phyloP scores from a whole-genome alignment of 2,888 invertebrate genomes.

The Microdon myrmicae region DNA sequence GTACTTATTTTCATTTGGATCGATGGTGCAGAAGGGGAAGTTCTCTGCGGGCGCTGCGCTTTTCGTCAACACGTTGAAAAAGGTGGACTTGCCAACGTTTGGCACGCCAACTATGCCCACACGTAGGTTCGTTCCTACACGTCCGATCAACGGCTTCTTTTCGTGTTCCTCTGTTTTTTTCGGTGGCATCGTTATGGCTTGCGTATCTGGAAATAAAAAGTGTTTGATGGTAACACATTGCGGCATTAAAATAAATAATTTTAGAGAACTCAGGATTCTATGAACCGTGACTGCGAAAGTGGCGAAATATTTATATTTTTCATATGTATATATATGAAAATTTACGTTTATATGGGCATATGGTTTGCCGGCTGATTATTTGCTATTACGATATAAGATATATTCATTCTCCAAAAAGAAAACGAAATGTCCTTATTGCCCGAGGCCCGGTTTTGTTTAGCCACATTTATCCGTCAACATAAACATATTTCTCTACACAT shows the following conservation, averaged over 20 bases:
- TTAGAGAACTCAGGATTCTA: neutral
- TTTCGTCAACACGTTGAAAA: slow-evolving; percentile 99
- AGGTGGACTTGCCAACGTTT: slow-evolving; percentile 99
- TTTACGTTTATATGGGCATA: no score
- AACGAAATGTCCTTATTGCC: no score
- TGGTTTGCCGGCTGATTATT: no score
- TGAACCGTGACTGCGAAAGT: neutral
- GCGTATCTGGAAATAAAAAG: no score
- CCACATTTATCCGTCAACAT: no score
- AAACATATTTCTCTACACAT: no score
- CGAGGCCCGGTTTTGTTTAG: no score
- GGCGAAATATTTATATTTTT: neutral
- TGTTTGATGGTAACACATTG: no score
- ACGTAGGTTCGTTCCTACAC: slow-evolving; percentile 95
- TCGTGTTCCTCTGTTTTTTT: slow-evolving; percentile 92
- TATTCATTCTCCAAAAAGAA: no score
- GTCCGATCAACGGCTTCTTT: slow-evolving; percentile 89
- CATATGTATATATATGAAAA: no score
- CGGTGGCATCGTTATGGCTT: slow-evolving; percentile 69
- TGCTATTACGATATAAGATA: no score
- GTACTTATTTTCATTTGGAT: slow-evolving; percentile 99
- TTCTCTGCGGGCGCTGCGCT: slow-evolving; percentile 98
- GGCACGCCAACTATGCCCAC: slow-evolving; percentile 93
- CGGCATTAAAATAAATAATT: neutral
- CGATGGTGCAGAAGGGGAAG: slow-evolving; percentile 99